phyloP scores from a whole-genome alignment of 2,113 vertebrate genomes.

The Macquaria australasica region DNA sequence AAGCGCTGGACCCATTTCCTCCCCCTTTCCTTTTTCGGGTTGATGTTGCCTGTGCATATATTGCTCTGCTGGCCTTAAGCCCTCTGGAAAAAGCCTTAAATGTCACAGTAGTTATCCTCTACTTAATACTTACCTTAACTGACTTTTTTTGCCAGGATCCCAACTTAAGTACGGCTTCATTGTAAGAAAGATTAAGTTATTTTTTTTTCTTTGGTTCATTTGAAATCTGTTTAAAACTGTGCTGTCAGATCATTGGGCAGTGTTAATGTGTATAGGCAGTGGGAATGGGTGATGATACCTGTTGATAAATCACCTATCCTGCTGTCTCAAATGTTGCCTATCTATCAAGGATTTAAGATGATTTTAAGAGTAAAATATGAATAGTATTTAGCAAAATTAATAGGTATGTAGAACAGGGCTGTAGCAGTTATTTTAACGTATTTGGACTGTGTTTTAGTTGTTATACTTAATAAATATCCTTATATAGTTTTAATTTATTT shows the following conservation, averaged over 20 bases:
- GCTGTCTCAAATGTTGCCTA: conserved; percentile 45
- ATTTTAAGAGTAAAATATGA: conserved; percentile 73
- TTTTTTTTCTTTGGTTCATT: conserved; percentile 55
- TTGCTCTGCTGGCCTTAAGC: conserved; percentile 83
- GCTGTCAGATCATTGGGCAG: conserved; percentile 19
- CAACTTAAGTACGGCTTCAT: conserved; percentile 77
- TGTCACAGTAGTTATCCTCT: conserved; percentile 54
- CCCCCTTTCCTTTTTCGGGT: neutral
- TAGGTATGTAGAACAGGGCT: conserved; percentile 87
- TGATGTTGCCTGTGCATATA: conserved; percentile 70
- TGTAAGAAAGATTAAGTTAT: conserved; percentile 44
- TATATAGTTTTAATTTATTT: conserved; percentile 63
- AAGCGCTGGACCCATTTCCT: conserved; percentile 18
- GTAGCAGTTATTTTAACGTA: conserved; percentile 80
- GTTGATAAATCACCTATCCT: conserved; percentile 13
- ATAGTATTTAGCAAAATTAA: conserved; percentile 80
- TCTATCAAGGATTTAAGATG: conserved; percentile 81
- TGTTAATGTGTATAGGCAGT: neutral
- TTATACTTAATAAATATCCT: conserved; percentile 57
- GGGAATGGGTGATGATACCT: conserved; percentile 1
- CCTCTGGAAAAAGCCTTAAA: conserved; percentile 92
- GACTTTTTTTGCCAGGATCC: conserved; percentile 83
- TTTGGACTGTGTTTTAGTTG: conserved; percentile 66
- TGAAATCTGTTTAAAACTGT: conserved; percentile 47
- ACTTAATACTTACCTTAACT: conserved; percentile 52